These are phyloP conservation scores for Lepidurus apus DNA, from an alignment of 1,140 invertebrate species.

Conservation along the genomic window DNA sequence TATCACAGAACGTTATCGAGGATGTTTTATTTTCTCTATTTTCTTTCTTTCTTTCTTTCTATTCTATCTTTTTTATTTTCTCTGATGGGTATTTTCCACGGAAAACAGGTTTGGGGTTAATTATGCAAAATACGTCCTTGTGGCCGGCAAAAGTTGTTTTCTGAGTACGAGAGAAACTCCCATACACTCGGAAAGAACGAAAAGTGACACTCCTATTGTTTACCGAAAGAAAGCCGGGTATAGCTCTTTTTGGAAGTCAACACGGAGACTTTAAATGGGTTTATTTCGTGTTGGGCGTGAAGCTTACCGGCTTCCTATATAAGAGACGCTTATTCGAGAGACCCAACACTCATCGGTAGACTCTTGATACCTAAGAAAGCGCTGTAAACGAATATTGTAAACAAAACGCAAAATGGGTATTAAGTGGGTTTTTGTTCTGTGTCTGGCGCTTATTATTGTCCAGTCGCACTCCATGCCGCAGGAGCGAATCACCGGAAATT, in stretches of 20 bases:
- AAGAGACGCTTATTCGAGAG: not conserved
- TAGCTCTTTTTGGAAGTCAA: not conserved
- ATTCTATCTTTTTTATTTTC: not conserved
- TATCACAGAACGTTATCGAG: too few relatives aligned
- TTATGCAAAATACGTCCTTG: conserved; percentile 9
- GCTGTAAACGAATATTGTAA: not conserved
- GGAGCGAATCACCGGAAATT: not conserved
- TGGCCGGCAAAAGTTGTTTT: not conserved
- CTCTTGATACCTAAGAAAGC: not conserved
- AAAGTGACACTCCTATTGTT: not conserved
- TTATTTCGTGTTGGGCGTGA: not conserved
- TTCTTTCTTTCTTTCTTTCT: too few relatives aligned
- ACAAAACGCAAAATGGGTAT: not conserved
- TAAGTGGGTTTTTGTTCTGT: not conserved
- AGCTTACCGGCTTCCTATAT: not conserved
- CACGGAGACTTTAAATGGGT: not conserved
- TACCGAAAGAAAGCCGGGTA: not conserved
- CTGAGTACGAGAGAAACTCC: not conserved
- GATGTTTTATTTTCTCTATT: too few relatives aligned
- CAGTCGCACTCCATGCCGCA: not conserved
- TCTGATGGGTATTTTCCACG: not conserved
- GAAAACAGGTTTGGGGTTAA: not conserved
- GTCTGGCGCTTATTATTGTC: not conserved
- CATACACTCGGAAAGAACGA: not conserved
- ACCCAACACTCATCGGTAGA: not conserved